Conservation (phyloP, 2,888 invertebrate genomes). For the Escarpia spicata region DNA sequence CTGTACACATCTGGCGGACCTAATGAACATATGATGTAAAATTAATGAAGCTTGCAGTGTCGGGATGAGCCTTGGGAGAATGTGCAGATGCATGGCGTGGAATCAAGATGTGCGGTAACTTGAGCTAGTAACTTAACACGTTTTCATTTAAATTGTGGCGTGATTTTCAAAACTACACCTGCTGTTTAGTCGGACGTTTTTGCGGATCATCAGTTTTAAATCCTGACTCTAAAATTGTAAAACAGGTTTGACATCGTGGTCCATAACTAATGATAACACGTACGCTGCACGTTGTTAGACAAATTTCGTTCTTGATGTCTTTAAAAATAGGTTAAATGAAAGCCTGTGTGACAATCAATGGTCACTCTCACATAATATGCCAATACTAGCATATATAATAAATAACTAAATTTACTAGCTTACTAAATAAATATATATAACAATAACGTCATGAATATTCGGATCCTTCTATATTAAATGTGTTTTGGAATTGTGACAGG, state of each 20-base stretch:
- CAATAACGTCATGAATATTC: neutral
- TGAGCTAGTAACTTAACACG: neutral
- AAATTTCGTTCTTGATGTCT: no score
- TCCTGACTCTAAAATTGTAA: no score
- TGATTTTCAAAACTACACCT: neutral
- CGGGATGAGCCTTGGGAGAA: neutral
- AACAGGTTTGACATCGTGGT: no score
- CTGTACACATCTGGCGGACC: neutral
- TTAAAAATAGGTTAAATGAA: no score
- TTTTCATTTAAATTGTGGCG: neutral
- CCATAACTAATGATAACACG: no score
- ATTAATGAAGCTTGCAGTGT: slow-evolving; percentile 4
- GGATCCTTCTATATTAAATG: neutral
- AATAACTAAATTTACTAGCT: no score
- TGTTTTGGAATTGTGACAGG: neutral
- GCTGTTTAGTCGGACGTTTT: neutral
- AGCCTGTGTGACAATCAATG: no score
- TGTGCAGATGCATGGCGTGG: neutral
- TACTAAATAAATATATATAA: neutral
- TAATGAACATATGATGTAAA: slow-evolving; percentile 16
- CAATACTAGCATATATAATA: no score
- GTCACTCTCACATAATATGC: no score
- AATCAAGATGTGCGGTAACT: neutral
- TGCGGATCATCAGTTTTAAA: no score
- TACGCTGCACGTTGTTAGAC: no score